Base-by-base conservation (phyloP, 2,888 invertebrate species). In the Aproaerema taeniolella region DNA sequence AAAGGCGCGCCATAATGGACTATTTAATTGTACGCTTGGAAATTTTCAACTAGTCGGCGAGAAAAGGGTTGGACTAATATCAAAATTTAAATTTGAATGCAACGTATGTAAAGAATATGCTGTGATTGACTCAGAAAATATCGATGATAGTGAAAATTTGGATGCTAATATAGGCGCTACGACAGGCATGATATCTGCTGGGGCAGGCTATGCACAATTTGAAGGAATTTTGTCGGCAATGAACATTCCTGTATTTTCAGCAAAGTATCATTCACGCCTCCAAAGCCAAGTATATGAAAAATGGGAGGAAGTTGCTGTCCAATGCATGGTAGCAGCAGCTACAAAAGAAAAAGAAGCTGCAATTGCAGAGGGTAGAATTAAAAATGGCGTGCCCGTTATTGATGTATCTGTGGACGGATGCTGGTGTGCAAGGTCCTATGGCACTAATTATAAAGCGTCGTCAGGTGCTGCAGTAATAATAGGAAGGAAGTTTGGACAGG, bases 391-490 rank as follows among this genome's bases (percentile, higher is more conserved):
- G 8, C 42, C 52, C 10, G 13, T 45, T 1, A 39, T 50, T 28
- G 48, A 52, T 31, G 52, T 52, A 15, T 42, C 38, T 28, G 46
- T 46, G 2, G 47, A 53, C 34, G 46, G 42, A 2, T 31, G 30
- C 30, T 53, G 53, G 49, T 41, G 31, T 20, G 28, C 31, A 13
- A 16, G 52, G 15, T 47, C 48, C 3, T 47, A 46, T 35, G 40
- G 44, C 1, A 41, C 14, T 16, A 52, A 52, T 10, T 50, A 43
- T 30, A 38, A 17, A 11, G 44, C 49, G 12, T 14, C 33, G 7
- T 49, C 52, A 16, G 52, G 50, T 2, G 40, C 49, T 15, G 52
- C 50, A 15, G 49, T 41, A 13, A 52, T 50, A 9, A 42, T 52
- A 1, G 42, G 42, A 0, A 20, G 33, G 24, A 39, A 12, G 38